phyloP scores from a whole-genome alignment of 2,113 vertebrate species.

The Hippopotamus amphibius region DNA sequence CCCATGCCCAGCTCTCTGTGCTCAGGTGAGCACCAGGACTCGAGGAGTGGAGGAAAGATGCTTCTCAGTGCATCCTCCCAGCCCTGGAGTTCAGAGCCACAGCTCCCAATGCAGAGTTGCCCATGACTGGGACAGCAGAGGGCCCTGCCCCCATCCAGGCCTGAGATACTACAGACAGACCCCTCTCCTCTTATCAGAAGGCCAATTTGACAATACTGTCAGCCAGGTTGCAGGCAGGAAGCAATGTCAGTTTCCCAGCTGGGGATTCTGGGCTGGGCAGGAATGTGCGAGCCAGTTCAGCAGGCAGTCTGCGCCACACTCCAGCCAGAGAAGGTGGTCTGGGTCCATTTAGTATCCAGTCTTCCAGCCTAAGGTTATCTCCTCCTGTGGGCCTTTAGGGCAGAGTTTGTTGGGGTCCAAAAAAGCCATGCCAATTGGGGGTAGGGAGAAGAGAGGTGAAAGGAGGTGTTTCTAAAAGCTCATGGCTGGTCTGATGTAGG shows the following conservation, averaged over 20 bases:
- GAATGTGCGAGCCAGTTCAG: neutral
- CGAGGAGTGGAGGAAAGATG: neutral
- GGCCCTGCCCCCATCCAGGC: neutral
- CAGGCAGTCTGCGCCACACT: neutral
- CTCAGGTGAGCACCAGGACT: neutral
- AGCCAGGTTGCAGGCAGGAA: slow-evolving; percentile 42
- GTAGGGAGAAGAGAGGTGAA: neutral
- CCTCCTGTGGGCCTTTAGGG: neutral
- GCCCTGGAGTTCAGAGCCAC: neutral
- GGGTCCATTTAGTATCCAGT: neutral
- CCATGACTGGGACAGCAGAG: neutral
- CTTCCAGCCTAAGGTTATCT: neutral
- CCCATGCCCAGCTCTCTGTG: neutral
- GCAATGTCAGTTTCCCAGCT: neutral
- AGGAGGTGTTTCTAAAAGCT: slow-evolving; percentile 17
- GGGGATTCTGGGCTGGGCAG: neutral
- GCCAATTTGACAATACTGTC: neutral
- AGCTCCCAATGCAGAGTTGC: neutral
- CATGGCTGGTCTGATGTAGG: neutral
- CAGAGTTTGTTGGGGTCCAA: neutral
- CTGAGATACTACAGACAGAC: neutral
- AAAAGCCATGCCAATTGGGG: neutral
- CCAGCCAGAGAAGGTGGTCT: neutral
- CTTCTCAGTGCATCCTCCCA: slow-evolving; percentile 11
- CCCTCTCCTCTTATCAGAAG: slow-evolving; percentile 14